These are phyloP conservation scores for Thalassaphorura encarpata DNA, from an alignment of 1,140 invertebrate genomes.

Conservation along the genomic window DNA sequence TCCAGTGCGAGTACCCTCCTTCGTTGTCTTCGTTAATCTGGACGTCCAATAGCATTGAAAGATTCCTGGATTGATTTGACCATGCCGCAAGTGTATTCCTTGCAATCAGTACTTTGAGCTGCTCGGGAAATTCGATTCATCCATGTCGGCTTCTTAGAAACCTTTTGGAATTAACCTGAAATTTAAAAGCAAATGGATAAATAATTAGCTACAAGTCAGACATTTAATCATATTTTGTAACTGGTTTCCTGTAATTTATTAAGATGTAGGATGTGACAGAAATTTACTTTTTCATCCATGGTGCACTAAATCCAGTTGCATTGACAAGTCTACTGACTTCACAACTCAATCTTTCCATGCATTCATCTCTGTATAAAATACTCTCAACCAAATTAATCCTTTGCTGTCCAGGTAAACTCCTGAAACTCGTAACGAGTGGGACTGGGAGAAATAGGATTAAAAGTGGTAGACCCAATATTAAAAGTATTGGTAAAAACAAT, in stretches of 20 bases:
- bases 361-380: not conserved
- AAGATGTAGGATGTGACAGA: not conserved
- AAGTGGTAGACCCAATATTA: not conserved
- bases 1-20: too few relatives aligned
- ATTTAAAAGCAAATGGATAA: too few relatives aligned
- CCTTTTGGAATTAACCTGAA: not conserved
- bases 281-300: constrained; percentile 3
- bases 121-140: not conserved
- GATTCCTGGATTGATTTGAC: too few relatives aligned
- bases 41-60: too few relatives aligned
- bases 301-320: not conserved
- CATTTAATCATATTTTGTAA: too few relatives aligned
- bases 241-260: not conserved
- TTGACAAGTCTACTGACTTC: not conserved
- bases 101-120: not conserved
- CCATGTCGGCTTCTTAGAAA: not conserved
- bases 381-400: not conserved
- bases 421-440: not conserved
- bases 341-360: constrained; percentile 3
- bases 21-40: too few relatives aligned
- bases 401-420: not conserved
- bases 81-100: not conserved
- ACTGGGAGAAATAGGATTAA: not conserved
- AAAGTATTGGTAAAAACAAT: not conserved
- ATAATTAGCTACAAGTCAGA: too few relatives aligned